Evolutionary conservation across 2,888 invertebrate species (phyloP), one percentile per base, ranked within the genome.

Genomic region (Petrolisthes manimaculis): DNA sequence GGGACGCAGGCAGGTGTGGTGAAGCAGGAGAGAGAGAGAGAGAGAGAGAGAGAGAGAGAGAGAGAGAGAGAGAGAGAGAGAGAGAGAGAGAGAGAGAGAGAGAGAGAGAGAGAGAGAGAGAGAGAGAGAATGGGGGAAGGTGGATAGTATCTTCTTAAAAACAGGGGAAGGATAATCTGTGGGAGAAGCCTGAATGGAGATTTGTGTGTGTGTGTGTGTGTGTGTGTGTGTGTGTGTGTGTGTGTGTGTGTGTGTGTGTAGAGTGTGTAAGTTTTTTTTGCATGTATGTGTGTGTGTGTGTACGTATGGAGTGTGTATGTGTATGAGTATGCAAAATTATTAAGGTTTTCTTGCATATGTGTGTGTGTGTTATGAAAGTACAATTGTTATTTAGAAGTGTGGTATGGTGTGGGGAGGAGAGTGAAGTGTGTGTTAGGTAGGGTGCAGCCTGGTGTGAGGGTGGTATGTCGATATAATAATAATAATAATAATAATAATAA

Each of bases 31-130:
- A 24, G 24, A 24, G 24, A 24, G 24, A 24, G 24, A 14, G 18
- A 18, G 61, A 61, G 61, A 61, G 61, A 61, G 61, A 61, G 61
- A 61, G 61, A 61, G 61, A 61, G 61, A 61, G 61, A 61, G 61
- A 61, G 61, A 61, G 61, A 61, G 77, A 77, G 77, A 77, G 77
- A 77, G 77, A 24, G 24, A 14, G 18, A 18, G 61, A 61, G 61
- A 61, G 61, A 61, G 61, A 61, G 61, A 61, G 61, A 61, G 61
- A 61, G 61, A 61, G 61, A 61, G 61, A 61, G 61, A 61, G 61
- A 61, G 77, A 77, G 77, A 77, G 77, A 77, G 77, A 37, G 24
- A 77, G 77, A 21, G 21, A 37, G 4, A 37, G 77, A 24, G 77
- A 37, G 21, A 37, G 77, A 77, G 37, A 21, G 21, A 12, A 8